Conservation (phyloP, 2,888 invertebrate genomes). For the Drosophila parthenogenetica region DNA sequence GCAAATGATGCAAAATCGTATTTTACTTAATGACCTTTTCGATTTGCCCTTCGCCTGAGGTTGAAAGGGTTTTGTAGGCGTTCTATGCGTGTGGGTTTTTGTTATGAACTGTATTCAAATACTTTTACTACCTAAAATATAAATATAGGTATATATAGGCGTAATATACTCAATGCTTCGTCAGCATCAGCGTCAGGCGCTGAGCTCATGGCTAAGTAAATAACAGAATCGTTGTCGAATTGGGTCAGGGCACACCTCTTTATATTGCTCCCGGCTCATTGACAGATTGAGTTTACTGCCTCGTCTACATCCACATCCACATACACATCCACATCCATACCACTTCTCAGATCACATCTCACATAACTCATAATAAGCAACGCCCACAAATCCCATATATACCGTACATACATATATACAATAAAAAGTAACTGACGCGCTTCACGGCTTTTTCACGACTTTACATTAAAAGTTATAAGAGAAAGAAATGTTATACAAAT, state of each 20-base stretch:
- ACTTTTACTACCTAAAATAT: constrained; percentile 41
- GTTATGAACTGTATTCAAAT: constrained; percentile 31
- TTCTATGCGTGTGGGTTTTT: constrained; percentile 48
- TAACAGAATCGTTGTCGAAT: constrained; percentile 53
- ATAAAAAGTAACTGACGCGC: constrained; percentile 40
- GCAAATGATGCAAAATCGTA: constrained; percentile 63
- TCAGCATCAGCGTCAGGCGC: constrained; percentile 32
- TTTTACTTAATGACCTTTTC: constrained; percentile 49
- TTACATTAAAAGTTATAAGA: constrained; percentile 45
- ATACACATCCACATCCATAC: constrained; percentile 14
- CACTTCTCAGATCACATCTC: constrained; percentile 35
- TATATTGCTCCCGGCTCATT: constrained; percentile 59
- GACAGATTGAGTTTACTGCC: constrained; percentile 46
- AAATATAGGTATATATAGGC: constrained; percentile 20
- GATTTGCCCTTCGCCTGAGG: constrained; percentile 12
- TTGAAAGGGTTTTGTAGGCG: constrained; percentile 55
- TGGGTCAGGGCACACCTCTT: constrained; percentile 76
- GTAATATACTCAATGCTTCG: constrained; percentile 49
- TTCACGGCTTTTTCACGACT: constrained; percentile 66
- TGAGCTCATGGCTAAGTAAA: constrained; percentile 70
- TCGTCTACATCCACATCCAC: constrained; percentile 24
- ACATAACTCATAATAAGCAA: constrained; percentile 61
- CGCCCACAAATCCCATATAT: constrained; percentile 60
- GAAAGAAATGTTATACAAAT: constrained; percentile 57
- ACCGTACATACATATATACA: not conserved